Evolutionary conservation across 2,797 vertebrate genomes (phyloP).

Genomic region (Bovichtus diacanthus): DNA sequence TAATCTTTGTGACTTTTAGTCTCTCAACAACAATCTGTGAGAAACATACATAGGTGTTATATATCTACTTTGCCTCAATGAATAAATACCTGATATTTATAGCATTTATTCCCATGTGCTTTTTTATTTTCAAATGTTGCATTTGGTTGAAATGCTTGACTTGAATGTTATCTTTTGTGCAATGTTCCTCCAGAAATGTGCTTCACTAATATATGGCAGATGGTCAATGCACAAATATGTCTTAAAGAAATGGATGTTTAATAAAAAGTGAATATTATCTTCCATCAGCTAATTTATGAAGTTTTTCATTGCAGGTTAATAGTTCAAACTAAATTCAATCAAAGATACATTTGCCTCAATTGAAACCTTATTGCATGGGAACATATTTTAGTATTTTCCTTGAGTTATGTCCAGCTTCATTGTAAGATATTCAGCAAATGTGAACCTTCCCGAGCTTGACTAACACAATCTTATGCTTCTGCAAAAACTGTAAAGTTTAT

Average conservation of each 20-base stretch:
- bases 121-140: background rate
- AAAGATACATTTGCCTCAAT: background rate
- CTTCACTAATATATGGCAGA: background rate
- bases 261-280: background rate
- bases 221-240: background rate
- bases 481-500: background rate
- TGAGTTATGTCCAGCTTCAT: background rate
- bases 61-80: background rate
- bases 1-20: background rate
- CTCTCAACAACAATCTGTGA: background rate
- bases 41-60: background rate
- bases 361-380: background rate
- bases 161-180: background rate
- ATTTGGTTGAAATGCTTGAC: background rate
- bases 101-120: background rate
- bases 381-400: background rate
- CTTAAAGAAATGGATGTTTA: background rate
- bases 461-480: background rate
- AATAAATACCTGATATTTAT: too few relatives aligned
- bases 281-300: background rate
- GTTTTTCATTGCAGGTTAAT: background rate
- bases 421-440: background rate
- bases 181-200: background rate
- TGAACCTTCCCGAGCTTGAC: background rate
- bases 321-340: background rate